Conservation (phyloP, 2,888 invertebrate species). For the Trissoscelio sp. region DNA sequence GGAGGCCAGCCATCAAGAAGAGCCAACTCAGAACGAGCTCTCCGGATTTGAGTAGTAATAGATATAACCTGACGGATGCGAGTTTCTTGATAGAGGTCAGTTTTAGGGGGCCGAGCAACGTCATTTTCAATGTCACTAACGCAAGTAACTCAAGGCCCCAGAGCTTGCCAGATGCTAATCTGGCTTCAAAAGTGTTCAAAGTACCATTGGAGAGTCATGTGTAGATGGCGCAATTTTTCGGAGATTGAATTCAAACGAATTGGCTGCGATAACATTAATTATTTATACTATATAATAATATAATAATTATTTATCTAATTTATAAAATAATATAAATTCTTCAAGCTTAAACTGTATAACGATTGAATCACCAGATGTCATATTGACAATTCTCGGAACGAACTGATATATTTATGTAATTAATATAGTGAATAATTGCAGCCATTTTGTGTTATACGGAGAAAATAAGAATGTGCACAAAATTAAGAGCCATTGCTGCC, state of each 20-base stretch:
- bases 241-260: too few relatives aligned
- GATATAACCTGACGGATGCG: conserved; percentile 78
- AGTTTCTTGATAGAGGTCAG: conserved; percentile 85
- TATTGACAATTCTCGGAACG: too few relatives aligned
- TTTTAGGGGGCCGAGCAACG: conserved; percentile 84
- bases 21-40: conserved; percentile 86
- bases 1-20: conserved; percentile 82
- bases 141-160: conserved; percentile 84
- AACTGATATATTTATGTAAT: too few relatives aligned
- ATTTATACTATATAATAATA: too few relatives aligned
- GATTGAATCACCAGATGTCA: too few relatives aligned
- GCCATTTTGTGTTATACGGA: too few relatives aligned
- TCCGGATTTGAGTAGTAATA: conserved; percentile 85
- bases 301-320: too few relatives aligned
- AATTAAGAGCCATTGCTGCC: background rate
- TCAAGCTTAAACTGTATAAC: too few relatives aligned
- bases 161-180: conserved; percentile 84
- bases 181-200: conserved; percentile 84
- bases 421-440: too few relatives aligned
- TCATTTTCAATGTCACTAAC: conserved; percentile 84
- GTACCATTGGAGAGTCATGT: conserved; percentile 86
- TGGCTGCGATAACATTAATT: too few relatives aligned
- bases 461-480: too few relatives aligned
- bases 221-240: conserved; percentile 77
- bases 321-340: too few relatives aligned